These are phyloP conservation scores for Clavelina lepadiformis DNA, from an alignment of 23 tunicate genomes.

Conservation along the genomic window DNA sequence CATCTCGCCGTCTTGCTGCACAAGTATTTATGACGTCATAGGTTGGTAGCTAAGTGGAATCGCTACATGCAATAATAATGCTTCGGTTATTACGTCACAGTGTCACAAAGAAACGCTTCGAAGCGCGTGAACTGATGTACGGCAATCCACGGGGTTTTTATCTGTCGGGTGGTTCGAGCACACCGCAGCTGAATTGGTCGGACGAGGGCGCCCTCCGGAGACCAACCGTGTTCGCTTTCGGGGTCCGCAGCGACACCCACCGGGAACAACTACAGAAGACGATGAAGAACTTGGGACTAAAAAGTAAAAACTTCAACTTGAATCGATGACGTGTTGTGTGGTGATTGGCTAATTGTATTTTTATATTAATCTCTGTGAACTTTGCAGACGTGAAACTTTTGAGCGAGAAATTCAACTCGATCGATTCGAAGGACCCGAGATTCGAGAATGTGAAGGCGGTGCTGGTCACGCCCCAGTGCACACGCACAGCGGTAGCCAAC, in stretches of 20 bases:
- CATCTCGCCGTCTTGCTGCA: constrained; percentile 66
- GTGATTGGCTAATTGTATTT: no score
- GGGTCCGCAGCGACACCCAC: constrained; percentile 51
- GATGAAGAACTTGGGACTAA: constrained; percentile 44
- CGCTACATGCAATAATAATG: neutral
- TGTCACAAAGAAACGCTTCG: constrained; percentile 39
- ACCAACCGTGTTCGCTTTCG: constrained; percentile 84
- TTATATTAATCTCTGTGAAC: no score
- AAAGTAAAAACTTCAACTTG: constrained; percentile 28
- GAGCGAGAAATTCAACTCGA: constrained; percentile 43
- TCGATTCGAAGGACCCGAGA: constrained; percentile 35
- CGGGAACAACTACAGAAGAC: constrained; percentile 32
- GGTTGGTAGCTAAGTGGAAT: neutral
- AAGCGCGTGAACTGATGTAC: constrained; percentile 54
- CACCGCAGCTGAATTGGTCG: constrained; percentile 4
- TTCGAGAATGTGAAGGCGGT: constrained; percentile 52
- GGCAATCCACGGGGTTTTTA: constrained; percentile 15
- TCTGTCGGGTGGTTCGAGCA: neutral
- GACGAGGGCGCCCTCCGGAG: constrained; percentile 16
- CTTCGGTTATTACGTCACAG: constrained; percentile 13
- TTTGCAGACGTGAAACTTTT: constrained; percentile 66
- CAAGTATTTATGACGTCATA: constrained; percentile 33
- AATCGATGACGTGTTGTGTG: neutral
- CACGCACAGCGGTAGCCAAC: constrained; percentile 88
- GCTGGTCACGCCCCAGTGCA: constrained; percentile 82